These are phyloP conservation scores for Carassius auratus DNA, from an alignment of 2,113 vertebrate genomes.

Conservation along the genomic window DNA sequence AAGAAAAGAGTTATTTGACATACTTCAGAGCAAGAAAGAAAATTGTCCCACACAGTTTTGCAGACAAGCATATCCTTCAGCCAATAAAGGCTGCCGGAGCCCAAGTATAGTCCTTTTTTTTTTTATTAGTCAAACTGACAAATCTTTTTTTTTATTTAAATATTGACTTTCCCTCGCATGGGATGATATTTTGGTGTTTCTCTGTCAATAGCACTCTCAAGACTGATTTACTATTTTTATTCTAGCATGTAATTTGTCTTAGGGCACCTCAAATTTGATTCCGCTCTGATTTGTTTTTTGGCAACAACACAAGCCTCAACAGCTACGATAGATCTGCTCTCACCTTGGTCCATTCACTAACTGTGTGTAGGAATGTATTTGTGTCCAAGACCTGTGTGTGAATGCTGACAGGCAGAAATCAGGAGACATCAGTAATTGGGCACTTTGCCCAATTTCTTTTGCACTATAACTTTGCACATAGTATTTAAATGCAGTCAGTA, in stretches of 20 bases:
- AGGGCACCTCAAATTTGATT: not conserved
- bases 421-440: not conserved
- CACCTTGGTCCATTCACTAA: not conserved
- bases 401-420: not conserved
- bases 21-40: conserved; percentile 18
- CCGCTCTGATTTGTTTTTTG: not conserved
- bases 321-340: not conserved
- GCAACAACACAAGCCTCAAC: not conserved
- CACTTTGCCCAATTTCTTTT: not conserved
- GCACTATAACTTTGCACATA: not conserved
- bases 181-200: not conserved
- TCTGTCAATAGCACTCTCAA: not conserved
- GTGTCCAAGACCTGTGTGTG: not conserved
- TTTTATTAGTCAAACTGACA: not conserved
- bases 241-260: not conserved
- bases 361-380: not conserved
- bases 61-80: conserved; percentile 16
- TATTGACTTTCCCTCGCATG: not conserved
- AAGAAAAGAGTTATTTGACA: conserved; percentile 17
- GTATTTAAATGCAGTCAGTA: not conserved
- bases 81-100: not conserved
- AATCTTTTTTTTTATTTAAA: conserved; percentile 1
- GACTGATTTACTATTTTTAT: not conserved
- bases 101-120: not conserved
- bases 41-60: conserved; percentile 9